Evolutionary conservation across 2,888 invertebrate species (phyloP), one percentile per base, ranked within the genome.

Genomic region (Trissolcus japonicus): DNA sequence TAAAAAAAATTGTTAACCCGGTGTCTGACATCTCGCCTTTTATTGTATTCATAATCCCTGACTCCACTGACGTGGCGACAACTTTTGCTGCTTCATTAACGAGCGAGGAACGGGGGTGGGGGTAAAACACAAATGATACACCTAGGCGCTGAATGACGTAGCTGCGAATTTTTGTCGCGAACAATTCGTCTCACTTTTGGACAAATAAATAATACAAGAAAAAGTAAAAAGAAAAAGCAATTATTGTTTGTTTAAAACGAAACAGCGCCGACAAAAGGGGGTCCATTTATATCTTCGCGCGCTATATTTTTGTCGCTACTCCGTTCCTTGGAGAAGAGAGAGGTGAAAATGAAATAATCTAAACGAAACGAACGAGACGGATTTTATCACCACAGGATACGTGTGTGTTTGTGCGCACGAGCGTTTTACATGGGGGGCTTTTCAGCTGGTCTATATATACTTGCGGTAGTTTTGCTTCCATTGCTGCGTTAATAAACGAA

Each of bases 401-500:
- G 55, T 59, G 35, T 60, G 41, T 56, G 6, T 57, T 29, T 51
- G 40, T 48, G 35, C 29, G 35, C 25, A 25, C 21, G 25, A 14
- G 25, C 17, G 21, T 46, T 14, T 19, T 43, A 57, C 16, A 57
- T 48, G 48, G 7, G n/a, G 51, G 16, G 46, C 46, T 46, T 46
- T n/a, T 16, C 14, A 16, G 46, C 14, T n/a, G n/a, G 46, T 16
- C 46, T 46, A 46, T 16, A 46, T 16, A 46, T 46, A 46, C 46
- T 16, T 16, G 51, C 59, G 56, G 61, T 55, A 69, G 61, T 57
- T 76, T 71, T 66, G 51, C 61, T 56, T 61, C 66, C 50, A 76
- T 65, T 60, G 71, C 66, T 65, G 55, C 35, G 35, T 69, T 75
- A 75, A 75, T 75, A 75, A 75, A 69, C 68, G 68, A 54, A 69